These are phyloP conservation scores for Cheirogaleus major DNA, from an alignment of 2,797 vertebrate genomes.

Conservation along the genomic window DNA sequence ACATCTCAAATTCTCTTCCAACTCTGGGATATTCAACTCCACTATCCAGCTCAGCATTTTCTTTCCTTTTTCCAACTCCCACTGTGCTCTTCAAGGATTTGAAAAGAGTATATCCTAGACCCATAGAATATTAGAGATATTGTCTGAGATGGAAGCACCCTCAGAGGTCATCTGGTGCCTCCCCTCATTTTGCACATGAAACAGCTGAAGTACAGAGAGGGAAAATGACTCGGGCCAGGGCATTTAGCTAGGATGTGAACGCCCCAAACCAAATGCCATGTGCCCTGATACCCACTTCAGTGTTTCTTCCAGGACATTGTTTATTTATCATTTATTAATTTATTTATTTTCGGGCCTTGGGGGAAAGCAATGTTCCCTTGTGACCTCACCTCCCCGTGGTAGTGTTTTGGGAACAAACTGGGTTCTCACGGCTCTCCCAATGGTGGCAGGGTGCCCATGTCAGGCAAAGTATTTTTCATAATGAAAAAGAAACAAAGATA, in stretches of 20 bases:
- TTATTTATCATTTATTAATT: slow-evolving; percentile 43
- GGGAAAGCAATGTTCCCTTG: slow-evolving; percentile 47
- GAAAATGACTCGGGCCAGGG: neutral
- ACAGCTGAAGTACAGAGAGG: neutral
- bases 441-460: slow-evolving; percentile 75
- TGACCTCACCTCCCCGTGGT: slow-evolving; percentile 63
- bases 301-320: slow-evolving; percentile 51
- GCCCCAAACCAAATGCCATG: neutral
- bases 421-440: slow-evolving; percentile 77
- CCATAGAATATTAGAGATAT: neutral
- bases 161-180: neutral
- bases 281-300: neutral
- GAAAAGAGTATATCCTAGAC: neutral
- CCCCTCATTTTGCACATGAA: neutral
- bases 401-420: slow-evolving; percentile 74
- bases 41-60: neutral
- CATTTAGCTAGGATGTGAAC: neutral
- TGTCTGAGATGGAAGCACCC: neutral
- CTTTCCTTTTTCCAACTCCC: neutral
- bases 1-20: neutral
- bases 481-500: slow-evolving; percentile 74
- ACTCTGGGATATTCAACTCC: neutral
- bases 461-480: slow-evolving; percentile 76
- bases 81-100: neutral
- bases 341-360: slow-evolving; percentile 41